Evolutionary conservation across 1,140 invertebrate species (phyloP).

Genomic region (Penaeus chinensis): DNA sequence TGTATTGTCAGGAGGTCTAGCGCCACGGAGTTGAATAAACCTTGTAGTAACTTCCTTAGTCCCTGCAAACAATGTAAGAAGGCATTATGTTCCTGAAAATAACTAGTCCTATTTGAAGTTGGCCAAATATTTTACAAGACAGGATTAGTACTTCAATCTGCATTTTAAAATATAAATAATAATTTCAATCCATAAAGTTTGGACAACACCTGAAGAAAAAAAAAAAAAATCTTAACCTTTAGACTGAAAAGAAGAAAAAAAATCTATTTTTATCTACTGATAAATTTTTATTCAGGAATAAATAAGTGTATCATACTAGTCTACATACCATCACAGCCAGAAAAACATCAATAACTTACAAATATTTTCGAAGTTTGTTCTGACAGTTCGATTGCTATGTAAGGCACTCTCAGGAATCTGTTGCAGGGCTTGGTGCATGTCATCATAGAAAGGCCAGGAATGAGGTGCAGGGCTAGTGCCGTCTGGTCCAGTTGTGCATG

Average conservation of each 20-base stretch:
- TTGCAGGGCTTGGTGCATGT: slow-evolving; percentile 56
- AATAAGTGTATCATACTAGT: background rate
- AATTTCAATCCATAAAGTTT: too few species aligned
- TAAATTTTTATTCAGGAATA: background rate
- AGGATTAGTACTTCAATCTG: too few species aligned
- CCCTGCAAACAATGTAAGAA: slow-evolving; percentile 32
- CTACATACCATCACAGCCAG: background rate
- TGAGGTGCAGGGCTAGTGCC: slow-evolving; percentile 54
- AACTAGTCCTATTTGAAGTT: too few species aligned
- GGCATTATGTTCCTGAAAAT: too few species aligned
- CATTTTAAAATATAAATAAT: too few species aligned
- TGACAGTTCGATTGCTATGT: slow-evolving; percentile 31
- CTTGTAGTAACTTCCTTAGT: slow-evolving; percentile 54
- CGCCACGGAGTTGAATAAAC: slow-evolving; percentile 57
- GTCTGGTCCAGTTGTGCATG: slow-evolving; percentile 58
- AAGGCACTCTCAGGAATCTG: slow-evolving; percentile 53
- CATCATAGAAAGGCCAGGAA: slow-evolving; percentile 57
- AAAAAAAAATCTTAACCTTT: background rate
- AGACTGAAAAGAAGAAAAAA: background rate
- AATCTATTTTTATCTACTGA: background rate
- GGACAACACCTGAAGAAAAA: background rate
- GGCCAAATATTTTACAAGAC: too few species aligned
- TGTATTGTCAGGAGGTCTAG: slow-evolving; percentile 41
- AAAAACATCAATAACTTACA: slow-evolving; percentile 36
- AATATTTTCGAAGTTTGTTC: slow-evolving; percentile 57